Conservation (phyloP, 2,797 vertebrate species). For the Allobates femoralis region DNA sequence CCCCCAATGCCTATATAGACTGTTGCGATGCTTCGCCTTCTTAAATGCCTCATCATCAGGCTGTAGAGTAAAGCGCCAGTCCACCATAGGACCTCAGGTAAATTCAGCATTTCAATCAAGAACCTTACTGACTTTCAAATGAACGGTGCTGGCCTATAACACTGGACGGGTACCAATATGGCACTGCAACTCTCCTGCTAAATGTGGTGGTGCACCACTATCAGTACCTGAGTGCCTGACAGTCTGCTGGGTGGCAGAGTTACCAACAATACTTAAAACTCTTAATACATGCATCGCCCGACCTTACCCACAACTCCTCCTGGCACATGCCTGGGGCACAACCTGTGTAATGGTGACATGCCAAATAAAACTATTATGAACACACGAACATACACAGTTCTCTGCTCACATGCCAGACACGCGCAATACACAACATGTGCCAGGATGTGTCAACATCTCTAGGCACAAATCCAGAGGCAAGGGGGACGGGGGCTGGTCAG, state of each 20-base stretch:
- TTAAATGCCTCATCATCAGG: not conserved
- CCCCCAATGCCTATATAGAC: not conserved
- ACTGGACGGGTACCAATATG: too few species aligned
- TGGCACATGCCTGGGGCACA: not conserved
- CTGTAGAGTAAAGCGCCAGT: too few species aligned
- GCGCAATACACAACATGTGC: too few species aligned
- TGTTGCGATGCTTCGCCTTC: not conserved
- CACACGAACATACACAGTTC: not conserved
- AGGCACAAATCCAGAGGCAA: too few species aligned
- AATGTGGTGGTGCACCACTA: not conserved
- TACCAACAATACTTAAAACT: not conserved
- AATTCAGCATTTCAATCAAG: too few species aligned
- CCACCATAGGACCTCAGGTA: too few species aligned
- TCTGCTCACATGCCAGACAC: not conserved
- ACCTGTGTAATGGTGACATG: too few species aligned
- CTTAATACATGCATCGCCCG: too few species aligned
- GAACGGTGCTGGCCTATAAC: not conserved
- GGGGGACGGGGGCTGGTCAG: too few species aligned
- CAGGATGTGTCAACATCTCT: too few species aligned
- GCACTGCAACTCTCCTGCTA: not conserved
- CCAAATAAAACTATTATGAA: too few species aligned
- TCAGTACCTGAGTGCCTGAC: not conserved
- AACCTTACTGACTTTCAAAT: not conserved
- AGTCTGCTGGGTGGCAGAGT: not conserved
- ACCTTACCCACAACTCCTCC: not conserved